Evolutionary conservation across 2,113 vertebrate genomes (phyloP), one percentile per base, ranked within the genome.

Genomic region (Petroica traversi): DNA sequence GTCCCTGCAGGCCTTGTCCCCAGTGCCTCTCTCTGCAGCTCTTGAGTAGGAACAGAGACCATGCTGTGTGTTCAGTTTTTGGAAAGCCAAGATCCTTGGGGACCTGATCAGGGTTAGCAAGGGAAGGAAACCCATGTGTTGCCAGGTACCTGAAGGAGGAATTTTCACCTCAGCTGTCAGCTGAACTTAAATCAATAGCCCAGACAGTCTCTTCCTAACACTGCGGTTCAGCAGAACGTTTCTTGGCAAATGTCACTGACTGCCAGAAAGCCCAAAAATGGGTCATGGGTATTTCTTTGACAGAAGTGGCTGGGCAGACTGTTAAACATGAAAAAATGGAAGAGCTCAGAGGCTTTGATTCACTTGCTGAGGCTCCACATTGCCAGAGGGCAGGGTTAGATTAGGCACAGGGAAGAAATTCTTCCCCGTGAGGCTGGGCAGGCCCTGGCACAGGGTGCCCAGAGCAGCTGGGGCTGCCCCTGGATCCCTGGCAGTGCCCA

Each of bases 391-490:
- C 36, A 66, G 12, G 7, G 12, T 2, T 51, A 25, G 28, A 74
- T 52, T 8, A 13, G 15, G 45, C 40, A 24, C 0, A 24, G 28
- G 15, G 19, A 26, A n/a, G 29, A 12, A 52, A 38, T 52, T 52
- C 4, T 8, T 88, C 8, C 5, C 28, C 2, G 2, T 11, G 36
- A 67, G 33, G 19, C 28, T 25, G 33, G 8, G 2, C 1, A n/a
- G 24, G 36, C 51, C 2, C 34, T 49, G 43, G 34, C 16, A 11
- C 25, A 41, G 71, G 12, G 0, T 66, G 1, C 19, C 11, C 51
- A 48, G 51, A 49, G 82, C 1, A 66, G 41, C 41, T 75, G 51
- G 4, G 61, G 43, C 69, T 75, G 43, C 20, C 31, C 52, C 43
- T 62, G 57, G 45, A 66, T 57, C 36, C 25, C 51, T 75, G 31